Percentiles rank a stretch among this genome's conserved stretches.
Evolutionary conservation across 2,113 vertebrate genomes (phyloP).

Genomic region (Mungos mungo): DNA sequence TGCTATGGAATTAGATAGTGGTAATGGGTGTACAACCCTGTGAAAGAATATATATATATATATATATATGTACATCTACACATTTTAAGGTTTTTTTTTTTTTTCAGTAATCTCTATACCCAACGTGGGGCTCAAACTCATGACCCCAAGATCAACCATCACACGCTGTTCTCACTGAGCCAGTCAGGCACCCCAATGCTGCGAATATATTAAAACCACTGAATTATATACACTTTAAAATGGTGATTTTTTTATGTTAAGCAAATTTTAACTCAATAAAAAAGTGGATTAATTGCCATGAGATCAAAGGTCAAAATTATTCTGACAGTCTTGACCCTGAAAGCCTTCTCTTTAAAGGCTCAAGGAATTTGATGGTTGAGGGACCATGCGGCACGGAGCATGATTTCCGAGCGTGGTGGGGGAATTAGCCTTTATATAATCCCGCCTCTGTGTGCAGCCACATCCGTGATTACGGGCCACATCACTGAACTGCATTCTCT

Average conservation of each 20-base stretch:
- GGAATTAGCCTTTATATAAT: background rate
- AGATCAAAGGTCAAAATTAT: background rate
- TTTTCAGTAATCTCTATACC: background rate
- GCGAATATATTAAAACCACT: background rate
- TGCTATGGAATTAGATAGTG: background rate
- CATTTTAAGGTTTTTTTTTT: background rate
- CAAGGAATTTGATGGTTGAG: background rate
- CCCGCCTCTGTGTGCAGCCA: background rate
- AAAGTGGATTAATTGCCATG: background rate
- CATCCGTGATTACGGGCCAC: background rate
- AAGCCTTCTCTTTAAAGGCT: background rate
- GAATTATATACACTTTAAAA: background rate
- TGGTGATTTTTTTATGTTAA: background rate
- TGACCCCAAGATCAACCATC: background rate
- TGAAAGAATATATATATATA: background rate
- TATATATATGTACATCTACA: background rate
- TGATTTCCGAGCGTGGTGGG: rapidly evolving
- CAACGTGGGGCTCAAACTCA: background rate
- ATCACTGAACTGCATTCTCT: background rate
- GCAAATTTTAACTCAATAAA: background rate
- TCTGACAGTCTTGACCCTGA: background rate
- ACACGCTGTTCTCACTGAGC: background rate
- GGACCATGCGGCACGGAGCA: rapidly evolving
- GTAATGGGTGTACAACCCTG: background rate
- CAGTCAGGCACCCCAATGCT: background rate